phyloP scores from a whole-genome alignment of 2,113 vertebrate genomes.

The Coptodon bakossiorum region DNA sequence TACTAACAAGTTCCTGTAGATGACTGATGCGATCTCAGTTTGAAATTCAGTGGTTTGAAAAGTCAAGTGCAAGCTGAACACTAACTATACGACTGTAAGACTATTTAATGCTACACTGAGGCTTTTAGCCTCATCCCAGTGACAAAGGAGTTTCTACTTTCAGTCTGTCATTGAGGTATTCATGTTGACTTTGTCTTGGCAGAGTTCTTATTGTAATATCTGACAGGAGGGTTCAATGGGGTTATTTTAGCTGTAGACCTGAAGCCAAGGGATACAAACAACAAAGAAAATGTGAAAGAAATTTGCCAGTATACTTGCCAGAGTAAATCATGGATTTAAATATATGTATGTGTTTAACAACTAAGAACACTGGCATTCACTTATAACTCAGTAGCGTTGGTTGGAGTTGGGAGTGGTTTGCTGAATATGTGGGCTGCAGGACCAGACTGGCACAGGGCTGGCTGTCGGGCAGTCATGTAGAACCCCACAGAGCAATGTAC shows the following conservation, averaged over 20 bases:
- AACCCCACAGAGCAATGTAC: conserved; percentile 18
- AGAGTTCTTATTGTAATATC: background rate
- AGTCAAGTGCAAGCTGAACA: background rate
- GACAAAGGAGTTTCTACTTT: background rate
- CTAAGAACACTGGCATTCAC: background rate
- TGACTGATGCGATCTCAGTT: background rate
- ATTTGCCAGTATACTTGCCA: rapidly evolving
- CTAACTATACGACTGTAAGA: background rate
- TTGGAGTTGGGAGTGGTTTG: background rate
- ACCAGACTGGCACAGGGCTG: background rate
- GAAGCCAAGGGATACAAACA: background rate
- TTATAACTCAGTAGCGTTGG: background rate
- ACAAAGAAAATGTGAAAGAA: background rate
- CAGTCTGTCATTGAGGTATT: background rate
- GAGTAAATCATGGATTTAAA: background rate
- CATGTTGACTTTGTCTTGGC: conserved; percentile 22
- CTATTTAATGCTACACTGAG: background rate
- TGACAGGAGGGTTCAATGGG: background rate
- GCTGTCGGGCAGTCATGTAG: conserved; percentile 15
- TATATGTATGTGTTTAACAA: background rate
- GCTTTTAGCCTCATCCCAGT: background rate
- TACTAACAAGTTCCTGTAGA: background rate
- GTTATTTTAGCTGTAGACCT: background rate
- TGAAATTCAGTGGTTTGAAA: background rate
- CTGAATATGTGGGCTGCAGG: background rate